Percentiles rank a stretch among this genome's conserved stretches.
Evolutionary conservation across 1,140 invertebrate genomes (phyloP).

Genomic region (Papilio xuthus): DNA sequence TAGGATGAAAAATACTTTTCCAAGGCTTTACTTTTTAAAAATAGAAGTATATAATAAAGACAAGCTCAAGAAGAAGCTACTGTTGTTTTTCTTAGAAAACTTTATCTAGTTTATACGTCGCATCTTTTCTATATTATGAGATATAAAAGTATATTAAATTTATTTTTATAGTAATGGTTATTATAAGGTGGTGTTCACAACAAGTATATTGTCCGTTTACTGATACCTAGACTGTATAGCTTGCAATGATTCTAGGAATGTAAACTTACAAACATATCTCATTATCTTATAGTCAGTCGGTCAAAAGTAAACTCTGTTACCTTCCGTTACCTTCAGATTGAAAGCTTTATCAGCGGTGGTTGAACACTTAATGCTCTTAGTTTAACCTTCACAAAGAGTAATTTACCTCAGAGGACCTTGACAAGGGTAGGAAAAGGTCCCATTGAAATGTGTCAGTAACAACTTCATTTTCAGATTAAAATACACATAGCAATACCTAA

Average conservation of each 20-base stretch:
- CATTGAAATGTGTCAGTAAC: neutral
- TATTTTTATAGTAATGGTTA: neutral
- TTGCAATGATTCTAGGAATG: too few species aligned
- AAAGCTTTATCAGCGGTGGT: neutral
- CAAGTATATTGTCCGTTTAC: neutral
- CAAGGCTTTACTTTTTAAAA: neutral
- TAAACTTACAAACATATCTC: neutral
- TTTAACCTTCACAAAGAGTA: neutral
- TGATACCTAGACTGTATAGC: too few species aligned
- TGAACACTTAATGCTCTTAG: neutral
- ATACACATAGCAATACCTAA: too few species aligned
- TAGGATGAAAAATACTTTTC: neutral
- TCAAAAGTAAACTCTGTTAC: neutral
- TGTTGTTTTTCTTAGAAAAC: neutral
- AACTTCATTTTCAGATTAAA: too few species aligned
- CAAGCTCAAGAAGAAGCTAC: neutral
- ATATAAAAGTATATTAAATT: neutral
- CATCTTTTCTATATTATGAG: neutral
- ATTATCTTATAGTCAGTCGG: too few species aligned
- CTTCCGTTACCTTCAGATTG: neutral
- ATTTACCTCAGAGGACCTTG: neutral
- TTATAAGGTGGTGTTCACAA: neutral
- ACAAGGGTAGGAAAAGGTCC: neutral
- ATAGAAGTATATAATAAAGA: neutral
- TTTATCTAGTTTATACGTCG: neutral